Base-by-base conservation (phyloP, 2,797 vertebrate genomes). In the Oreortyx pictus region DNA sequence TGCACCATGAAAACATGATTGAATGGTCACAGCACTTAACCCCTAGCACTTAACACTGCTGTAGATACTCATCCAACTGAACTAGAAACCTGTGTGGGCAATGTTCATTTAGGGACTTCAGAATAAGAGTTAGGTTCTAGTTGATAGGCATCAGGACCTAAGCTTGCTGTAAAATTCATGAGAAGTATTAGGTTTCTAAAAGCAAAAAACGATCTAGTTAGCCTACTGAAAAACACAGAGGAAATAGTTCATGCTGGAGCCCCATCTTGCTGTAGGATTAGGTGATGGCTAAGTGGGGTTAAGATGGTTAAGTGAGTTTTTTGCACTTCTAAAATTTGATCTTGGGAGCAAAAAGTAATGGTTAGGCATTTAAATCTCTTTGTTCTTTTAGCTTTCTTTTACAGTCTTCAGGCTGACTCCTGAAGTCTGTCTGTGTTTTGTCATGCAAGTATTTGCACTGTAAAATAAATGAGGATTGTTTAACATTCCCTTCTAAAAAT, bases 381-480 rank as follows among this genome's bases (percentile, higher is more conserved):
- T 96, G 65, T 86, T 67, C 73, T 67, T 84, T 8, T 4, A 59
- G 16, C 5, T 57, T 47, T 79, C 89, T 92, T 88, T 91, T 49
- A 19, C 77, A 87, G 68, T 23, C 74, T 92, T 94, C 83, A 85
- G 65, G n/a, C 57, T 77, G 91, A 88, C 81, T 89, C n/a, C 57
- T 84, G 67, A 89, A 93, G 57, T 71, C 95, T 93, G 82, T 80
- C 86, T 95, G 86, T 88, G 83, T 92, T 95, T 92, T 92, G 82
- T 92, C 94, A 90, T 62, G 27, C 64, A 88, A 88, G 85, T 95
- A 93, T 96, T 96, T 95, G 76, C 94, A 88, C 86, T 96, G 94
- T 92, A 94, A 94, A 96, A 96, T 93, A 94, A 94, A 90, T 94
- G 80, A 57, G 61, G 46, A 82, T 43, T 96, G 87, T 95, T 96